Conservation (phyloP, 2,888 invertebrate genomes). For the Temnothorax rugatulus region DNA sequence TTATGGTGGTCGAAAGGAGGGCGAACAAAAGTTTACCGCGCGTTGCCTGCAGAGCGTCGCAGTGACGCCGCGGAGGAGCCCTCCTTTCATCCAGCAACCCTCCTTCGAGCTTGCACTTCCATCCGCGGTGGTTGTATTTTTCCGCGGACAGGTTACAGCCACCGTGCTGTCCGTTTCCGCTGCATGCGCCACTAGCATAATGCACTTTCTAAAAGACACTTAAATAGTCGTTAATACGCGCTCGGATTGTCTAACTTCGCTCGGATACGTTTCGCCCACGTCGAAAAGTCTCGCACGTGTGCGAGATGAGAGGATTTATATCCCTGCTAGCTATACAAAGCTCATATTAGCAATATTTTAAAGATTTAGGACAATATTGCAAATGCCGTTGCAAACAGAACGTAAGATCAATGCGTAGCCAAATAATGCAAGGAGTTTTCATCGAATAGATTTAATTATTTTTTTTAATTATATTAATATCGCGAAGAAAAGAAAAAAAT, state of each 20-base stretch:
- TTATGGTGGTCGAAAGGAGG: constrained; percentile 68
- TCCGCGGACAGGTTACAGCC: constrained; percentile 43
- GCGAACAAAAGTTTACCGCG: constrained; percentile 53
- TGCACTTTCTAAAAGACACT: constrained; percentile 36
- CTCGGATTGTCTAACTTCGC: constrained; percentile 16
- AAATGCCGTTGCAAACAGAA: neutral
- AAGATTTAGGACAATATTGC: neutral
- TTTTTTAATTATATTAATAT: neutral
- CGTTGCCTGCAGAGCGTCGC: constrained; percentile 70
- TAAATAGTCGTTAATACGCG: constrained; percentile 37
- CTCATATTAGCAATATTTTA: neutral
- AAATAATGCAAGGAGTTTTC: neutral
- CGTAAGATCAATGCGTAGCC: neutral
- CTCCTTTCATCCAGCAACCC: constrained; percentile 16
- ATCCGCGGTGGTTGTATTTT: constrained; percentile 49
- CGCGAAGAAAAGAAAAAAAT: neutral
- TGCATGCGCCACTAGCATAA: constrained; percentile 22
- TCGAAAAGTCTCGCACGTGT: constrained; percentile 9
- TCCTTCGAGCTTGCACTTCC: constrained; percentile 20
- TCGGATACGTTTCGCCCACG: neutral
- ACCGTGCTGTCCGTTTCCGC: constrained; percentile 38
- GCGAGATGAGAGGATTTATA: constrained; percentile 7
- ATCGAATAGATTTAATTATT: neutral
- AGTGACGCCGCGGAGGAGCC: constrained; percentile 48
- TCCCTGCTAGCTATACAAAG: neutral